Evolutionary conservation across 2,797 vertebrate genomes (phyloP).

Genomic region (Schizothorax lantsangensis): DNA sequence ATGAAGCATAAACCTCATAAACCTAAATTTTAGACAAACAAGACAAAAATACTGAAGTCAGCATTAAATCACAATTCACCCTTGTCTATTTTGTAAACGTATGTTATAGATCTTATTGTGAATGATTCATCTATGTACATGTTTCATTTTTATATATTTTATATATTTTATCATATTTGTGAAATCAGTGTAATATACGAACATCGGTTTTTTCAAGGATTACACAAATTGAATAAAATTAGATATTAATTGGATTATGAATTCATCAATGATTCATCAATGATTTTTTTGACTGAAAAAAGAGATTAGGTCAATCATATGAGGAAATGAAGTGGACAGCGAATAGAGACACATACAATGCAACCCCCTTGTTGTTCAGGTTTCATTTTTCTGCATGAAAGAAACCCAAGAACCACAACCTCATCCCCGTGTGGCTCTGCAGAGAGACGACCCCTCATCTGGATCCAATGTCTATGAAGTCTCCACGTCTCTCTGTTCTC

Average conservation of each 20-base stretch:
- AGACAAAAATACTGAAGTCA: not conserved
- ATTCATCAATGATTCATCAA: not conserved
- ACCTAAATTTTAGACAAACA: not conserved
- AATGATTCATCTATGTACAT: not conserved
- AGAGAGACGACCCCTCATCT: slow-evolving; percentile 50
- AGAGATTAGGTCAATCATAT: not conserved
- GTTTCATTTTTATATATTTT: not conserved
- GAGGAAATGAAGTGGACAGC: not conserved
- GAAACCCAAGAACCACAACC: slow-evolving; percentile 36
- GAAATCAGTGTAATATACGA: not conserved
- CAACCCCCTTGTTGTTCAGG: not conserved
- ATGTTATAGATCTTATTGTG: not conserved
- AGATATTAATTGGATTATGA: not conserved
- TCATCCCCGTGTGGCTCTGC: slow-evolving; percentile 14
- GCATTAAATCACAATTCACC: not conserved
- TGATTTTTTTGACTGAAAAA: not conserved
- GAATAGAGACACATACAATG: not conserved
- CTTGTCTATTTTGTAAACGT: not conserved
- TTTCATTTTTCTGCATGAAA: slow-evolving; percentile 31
- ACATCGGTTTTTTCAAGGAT: not conserved
- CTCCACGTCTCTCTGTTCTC: slow-evolving; percentile 45
- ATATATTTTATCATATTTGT: not conserved
- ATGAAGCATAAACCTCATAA: not conserved
- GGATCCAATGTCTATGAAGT: slow-evolving; percentile 60
- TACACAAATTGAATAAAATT: not conserved